Conservation (phyloP, 2,888 invertebrate species). For the Byasa hedistus region DNA sequence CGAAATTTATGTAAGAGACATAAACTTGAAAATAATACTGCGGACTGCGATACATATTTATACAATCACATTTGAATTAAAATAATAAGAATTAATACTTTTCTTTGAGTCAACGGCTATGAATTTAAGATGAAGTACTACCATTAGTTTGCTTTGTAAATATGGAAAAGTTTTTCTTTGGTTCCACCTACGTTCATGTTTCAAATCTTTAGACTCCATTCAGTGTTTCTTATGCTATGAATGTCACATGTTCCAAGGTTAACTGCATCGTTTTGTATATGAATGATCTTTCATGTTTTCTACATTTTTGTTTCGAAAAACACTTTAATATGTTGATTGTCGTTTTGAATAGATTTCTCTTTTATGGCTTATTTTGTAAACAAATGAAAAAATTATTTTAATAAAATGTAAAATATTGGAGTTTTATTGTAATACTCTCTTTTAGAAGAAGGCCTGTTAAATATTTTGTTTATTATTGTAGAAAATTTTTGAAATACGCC, state of each 20-base stretch:
- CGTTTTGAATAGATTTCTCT: too few relatives aligned
- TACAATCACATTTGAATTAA: too few relatives aligned
- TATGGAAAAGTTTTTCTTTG: not conserved
- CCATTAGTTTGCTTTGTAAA: not conserved
- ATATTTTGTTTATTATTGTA: conserved; percentile 3
- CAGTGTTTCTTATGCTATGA: not conserved
- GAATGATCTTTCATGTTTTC: not conserved
- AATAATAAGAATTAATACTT: too few relatives aligned
- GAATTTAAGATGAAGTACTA: not conserved
- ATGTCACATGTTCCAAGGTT: not conserved
- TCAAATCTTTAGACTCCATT: not conserved
- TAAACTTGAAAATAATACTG: too few relatives aligned
- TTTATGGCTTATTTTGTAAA: too few relatives aligned
- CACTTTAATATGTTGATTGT: too few relatives aligned
- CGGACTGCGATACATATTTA: too few relatives aligned
- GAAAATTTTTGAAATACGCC: not conserved
- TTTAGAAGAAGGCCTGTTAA: not conserved
- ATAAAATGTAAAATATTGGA: too few relatives aligned
- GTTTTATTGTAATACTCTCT: not conserved
- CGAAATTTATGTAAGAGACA: too few relatives aligned
- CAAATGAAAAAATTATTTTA: too few relatives aligned
- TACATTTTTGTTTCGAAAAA: too few relatives aligned
- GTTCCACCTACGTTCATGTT: not conserved
- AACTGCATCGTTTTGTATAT: not conserved
- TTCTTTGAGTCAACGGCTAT: too few relatives aligned